These are phyloP conservation scores for Halocaridina rubra DNA, from an alignment of 2,888 invertebrate genomes.

Conservation along the genomic window DNA sequence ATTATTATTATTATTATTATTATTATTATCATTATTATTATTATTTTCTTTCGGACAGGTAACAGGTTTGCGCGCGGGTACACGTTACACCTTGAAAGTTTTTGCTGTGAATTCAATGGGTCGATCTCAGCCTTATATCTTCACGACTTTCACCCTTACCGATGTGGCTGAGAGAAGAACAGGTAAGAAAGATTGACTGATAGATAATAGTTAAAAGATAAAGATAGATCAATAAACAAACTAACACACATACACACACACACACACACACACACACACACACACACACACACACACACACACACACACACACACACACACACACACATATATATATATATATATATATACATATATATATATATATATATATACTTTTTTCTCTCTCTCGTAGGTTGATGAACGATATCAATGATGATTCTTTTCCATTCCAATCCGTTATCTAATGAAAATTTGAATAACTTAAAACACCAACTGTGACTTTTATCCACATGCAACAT, in stretches of 20 bases:
- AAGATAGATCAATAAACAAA: no score
- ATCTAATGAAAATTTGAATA: no score
- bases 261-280: not conserved
- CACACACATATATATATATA: not conserved
- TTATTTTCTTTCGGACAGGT: constrained; percentile 35
- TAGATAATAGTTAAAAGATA: no score
- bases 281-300: not conserved
- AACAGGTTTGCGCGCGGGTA: constrained; percentile 78
- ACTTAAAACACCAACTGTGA: no score
- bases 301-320: not conserved
- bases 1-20: no score
- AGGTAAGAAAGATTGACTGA: no score
- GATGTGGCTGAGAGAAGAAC: constrained; percentile 63
- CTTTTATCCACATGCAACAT: no score
- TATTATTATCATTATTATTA: no score
- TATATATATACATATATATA: constrained; percentile 2
- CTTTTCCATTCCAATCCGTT: no score
- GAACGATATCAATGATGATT: no score
- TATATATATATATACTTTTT: not conserved
- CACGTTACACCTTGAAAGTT: constrained; percentile 81
- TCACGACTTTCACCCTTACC: constrained; percentile 61
- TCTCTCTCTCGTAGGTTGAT: not conserved
- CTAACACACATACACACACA: not conserved
- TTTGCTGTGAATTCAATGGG: constrained; percentile 87
- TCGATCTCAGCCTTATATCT: constrained; percentile 56